Percentiles rank a stretch among this genome's conserved stretches.
Evolutionary conservation across 2,888 invertebrate species (phyloP).

Genomic region (Synanthedon tipuliformis): DNA sequence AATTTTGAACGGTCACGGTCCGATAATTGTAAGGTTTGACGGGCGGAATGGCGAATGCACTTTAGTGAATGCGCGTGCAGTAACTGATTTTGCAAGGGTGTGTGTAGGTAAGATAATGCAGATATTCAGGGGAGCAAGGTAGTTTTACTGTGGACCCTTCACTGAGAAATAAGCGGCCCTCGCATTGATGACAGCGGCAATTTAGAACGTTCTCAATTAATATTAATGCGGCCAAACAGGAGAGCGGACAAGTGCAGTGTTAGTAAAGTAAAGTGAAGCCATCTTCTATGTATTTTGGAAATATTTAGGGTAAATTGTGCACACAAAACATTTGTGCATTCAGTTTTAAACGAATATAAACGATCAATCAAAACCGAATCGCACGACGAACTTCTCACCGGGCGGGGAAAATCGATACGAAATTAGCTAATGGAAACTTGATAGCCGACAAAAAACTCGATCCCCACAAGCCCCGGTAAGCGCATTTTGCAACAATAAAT

Average conservation of each 20-base stretch:
- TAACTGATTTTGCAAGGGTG: slow-evolving; percentile 52
- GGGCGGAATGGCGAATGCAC: slow-evolving; percentile 57
- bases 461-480: slow-evolving; percentile 49
- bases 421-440: slow-evolving; percentile 70
- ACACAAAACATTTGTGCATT: background rate
- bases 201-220: slow-evolving; percentile 58
- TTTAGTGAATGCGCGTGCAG: slow-evolving; percentile 58
- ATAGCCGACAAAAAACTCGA: slow-evolving; percentile 60
- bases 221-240: slow-evolving; percentile 36
- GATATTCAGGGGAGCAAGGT: slow-evolving; percentile 39
- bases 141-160: slow-evolving; percentile 20
- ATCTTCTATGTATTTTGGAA: no score
- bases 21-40: slow-evolving; percentile 52
- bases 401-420: slow-evolving; percentile 47
- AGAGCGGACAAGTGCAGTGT: background rate
- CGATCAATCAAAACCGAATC: slow-evolving; percentile 52
- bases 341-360: slow-evolving; percentile 49
- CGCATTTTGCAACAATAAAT: slow-evolving; percentile 61
- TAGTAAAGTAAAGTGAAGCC: no score
- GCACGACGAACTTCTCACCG: slow-evolving; percentile 41
- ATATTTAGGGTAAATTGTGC: no score
- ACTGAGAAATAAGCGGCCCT: slow-evolving; percentile 15
- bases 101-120: slow-evolving; percentile 63
- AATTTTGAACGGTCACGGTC: slow-evolving; percentile 7
- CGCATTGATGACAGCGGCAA: slow-evolving; percentile 55